Percentiles rank a stretch among this genome's conserved stretches.
phyloP scores from a whole-genome alignment of 2,113 vertebrate genomes.

The Ceyx melanurus region DNA sequence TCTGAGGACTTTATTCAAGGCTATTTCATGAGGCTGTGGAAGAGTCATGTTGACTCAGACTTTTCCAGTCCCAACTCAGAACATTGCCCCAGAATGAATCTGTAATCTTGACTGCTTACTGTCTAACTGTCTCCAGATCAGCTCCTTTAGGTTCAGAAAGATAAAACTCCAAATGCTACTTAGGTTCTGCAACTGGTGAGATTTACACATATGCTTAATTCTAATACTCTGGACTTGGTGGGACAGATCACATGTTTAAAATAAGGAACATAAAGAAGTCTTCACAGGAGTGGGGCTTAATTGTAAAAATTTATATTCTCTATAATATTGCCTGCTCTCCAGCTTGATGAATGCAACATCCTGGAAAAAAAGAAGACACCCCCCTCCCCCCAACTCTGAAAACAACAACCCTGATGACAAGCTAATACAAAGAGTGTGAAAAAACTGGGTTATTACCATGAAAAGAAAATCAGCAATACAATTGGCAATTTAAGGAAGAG shows the following conservation, averaged over 20 bases:
- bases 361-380: not conserved
- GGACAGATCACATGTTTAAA: not conserved
- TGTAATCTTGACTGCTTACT: not conserved
- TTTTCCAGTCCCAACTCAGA: not conserved
- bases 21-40: not conserved
- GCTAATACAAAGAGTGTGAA: not conserved
- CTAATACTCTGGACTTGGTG: not conserved
- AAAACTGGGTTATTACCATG: not conserved
- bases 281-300: not conserved
- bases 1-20: not conserved
- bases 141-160: not conserved
- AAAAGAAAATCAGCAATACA: slow-evolving; percentile 49
- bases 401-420: not conserved
- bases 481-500: slow-evolving; percentile 27
- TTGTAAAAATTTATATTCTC: not conserved
- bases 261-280: not conserved
- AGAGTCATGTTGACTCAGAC: not conserved
- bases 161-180: not conserved
- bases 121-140: not conserved
- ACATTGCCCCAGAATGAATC: not conserved
- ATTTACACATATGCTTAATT: not conserved
- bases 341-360: not conserved
- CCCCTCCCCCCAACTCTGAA: not conserved
- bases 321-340: not conserved
- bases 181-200: not conserved